Evolutionary conservation across 2,888 invertebrate species (phyloP).

Genomic region (Latrodectus elegans): DNA sequence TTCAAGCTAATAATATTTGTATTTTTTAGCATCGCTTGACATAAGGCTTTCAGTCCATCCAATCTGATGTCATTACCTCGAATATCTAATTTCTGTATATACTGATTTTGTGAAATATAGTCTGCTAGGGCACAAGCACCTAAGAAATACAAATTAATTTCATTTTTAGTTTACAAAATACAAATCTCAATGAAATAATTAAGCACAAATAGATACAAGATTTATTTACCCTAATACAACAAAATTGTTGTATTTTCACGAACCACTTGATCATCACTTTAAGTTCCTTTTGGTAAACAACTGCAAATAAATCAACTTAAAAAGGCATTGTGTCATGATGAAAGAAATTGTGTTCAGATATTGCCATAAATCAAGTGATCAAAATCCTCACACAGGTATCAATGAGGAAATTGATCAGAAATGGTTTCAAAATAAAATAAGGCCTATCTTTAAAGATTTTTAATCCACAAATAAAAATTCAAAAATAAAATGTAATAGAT

Average conservation of each 20-base stretch:
- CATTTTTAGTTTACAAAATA: background rate
- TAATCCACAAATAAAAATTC: too few species aligned
- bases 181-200: background rate
- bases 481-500: too few species aligned
- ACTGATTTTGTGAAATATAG: slow-evolving; percentile 79
- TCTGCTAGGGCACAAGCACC: slow-evolving; percentile 82
- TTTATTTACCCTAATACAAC: background rate
- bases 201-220: slow-evolving; percentile 1
- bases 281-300: slow-evolving; percentile 1
- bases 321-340: background rate
- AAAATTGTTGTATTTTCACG: slow-evolving; percentile 5
- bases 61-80: slow-evolving; percentile 87
- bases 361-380: background rate
- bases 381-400: background rate
- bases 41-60: slow-evolving; percentile 84
- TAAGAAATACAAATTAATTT: slow-evolving; percentile 70
- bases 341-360: background rate
- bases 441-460: too few species aligned
- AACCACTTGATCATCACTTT: slow-evolving; percentile 1
- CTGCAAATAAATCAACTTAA: slow-evolving; percentile 5
- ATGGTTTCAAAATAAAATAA: too few species aligned
- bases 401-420: too few species aligned
- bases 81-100: slow-evolving; percentile 84
- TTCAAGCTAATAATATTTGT: slow-evolving; percentile 85
- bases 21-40: slow-evolving; percentile 84